Evolutionary conservation across 2,113 vertebrate genomes (phyloP).

Genomic region (Craseonycteris thonglongyai): DNA sequence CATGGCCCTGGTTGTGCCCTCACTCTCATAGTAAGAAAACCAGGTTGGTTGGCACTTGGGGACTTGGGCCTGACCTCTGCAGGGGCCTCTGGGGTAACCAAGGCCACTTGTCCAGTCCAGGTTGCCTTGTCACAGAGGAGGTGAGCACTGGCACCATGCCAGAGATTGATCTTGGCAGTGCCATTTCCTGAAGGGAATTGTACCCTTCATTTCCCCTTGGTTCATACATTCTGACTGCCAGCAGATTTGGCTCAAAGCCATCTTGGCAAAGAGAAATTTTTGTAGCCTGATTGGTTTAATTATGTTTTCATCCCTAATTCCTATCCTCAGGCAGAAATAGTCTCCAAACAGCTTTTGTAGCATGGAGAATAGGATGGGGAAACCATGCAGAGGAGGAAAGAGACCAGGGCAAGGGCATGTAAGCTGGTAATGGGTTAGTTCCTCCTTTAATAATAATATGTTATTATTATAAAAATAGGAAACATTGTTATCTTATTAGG

Average conservation of each 20-base stretch:
- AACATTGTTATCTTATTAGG: not conserved
- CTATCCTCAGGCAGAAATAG: constrained; percentile 35
- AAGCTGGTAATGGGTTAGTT: not conserved
- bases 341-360: constrained; percentile 41
- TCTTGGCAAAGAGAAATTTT: constrained; percentile 38
- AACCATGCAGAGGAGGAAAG: not conserved
- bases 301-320: constrained; percentile 47
- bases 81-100: not conserved
- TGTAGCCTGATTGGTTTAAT: constrained; percentile 47
- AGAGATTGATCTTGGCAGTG: not conserved
- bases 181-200: constrained; percentile 8
- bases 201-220: constrained; percentile 57
- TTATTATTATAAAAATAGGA: not conserved
- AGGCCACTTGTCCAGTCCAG: not conserved
- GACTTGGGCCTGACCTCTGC: not conserved
- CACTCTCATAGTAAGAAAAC: not conserved
- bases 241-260: constrained; percentile 46
- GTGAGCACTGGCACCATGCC: not conserved
- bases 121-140: not conserved
- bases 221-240: not conserved
- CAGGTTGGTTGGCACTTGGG: not conserved
- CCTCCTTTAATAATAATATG: not conserved
- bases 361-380: not conserved
- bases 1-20: not conserved
- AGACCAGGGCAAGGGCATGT: not conserved